Percentiles rank a stretch among this genome's conserved stretches.
These are phyloP conservation scores for Nannobrachium achirus DNA, from an alignment of 2,113 vertebrate genomes.

Conservation along the genomic window DNA sequence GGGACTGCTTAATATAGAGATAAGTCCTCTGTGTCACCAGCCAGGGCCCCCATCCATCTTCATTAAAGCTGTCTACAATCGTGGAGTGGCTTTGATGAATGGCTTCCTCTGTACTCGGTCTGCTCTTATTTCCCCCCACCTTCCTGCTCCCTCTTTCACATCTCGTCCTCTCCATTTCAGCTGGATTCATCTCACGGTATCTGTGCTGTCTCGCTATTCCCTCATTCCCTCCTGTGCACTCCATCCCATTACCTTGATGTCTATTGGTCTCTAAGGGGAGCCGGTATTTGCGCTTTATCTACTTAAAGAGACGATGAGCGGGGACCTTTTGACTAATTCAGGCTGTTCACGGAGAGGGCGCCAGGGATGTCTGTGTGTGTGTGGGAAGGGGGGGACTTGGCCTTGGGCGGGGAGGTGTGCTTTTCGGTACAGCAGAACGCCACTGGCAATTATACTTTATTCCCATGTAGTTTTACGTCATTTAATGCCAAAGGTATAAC, in stretches of 20 bases:
- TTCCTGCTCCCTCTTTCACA: neutral
- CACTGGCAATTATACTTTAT: too few species aligned
- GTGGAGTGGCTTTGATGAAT: slow-evolving; percentile 62
- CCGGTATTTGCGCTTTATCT: neutral
- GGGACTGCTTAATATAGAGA: slow-evolving; percentile 52
- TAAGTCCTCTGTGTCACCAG: slow-evolving; percentile 42
- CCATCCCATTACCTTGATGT: neutral
- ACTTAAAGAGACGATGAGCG: too few species aligned
- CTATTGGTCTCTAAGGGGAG: neutral
- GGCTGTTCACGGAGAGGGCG: too few species aligned
- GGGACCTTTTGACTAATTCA: too few species aligned
- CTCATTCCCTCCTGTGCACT: slow-evolving; percentile 4
- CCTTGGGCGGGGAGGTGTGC: too few species aligned
- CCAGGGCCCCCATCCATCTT: slow-evolving; percentile 51
- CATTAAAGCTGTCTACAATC: slow-evolving; percentile 51
- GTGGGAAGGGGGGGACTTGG: too few species aligned
- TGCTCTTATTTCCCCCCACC: neutral
- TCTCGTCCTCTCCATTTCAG: neutral
- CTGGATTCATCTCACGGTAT: neutral
- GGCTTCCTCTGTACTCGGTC: slow-evolving; percentile 37
- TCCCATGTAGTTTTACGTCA: too few species aligned
- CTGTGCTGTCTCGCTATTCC: too few species aligned
- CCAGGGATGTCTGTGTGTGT: too few species aligned
- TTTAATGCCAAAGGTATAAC: neutral
- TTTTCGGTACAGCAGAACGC: too few species aligned